Conservation (phyloP, 1,140 invertebrate species). For the Cotesia chilonis region DNA sequence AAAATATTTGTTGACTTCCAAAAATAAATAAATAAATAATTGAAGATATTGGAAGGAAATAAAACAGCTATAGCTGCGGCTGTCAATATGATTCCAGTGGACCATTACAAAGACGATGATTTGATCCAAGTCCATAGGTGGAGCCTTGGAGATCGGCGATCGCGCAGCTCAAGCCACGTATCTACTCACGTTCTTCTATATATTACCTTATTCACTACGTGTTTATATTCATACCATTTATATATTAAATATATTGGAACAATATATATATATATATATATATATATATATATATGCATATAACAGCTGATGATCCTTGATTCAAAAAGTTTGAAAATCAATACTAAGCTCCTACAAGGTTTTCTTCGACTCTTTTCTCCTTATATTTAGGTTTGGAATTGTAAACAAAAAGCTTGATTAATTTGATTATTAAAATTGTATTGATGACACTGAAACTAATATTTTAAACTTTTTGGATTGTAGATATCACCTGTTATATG, state of each 20-base stretch:
- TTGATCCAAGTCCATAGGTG: conserved; percentile 67
- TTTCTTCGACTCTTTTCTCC: conserved; percentile 8
- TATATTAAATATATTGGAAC: conserved; percentile 48
- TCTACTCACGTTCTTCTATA: conserved; percentile 67
- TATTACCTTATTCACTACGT: conserved; percentile 58
- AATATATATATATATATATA: conserved; percentile 40
- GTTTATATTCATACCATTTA: conserved; percentile 56
- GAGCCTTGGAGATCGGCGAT: conserved; percentile 63
- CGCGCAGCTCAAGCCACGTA: conserved; percentile 67
- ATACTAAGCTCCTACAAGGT: conserved; percentile 5
- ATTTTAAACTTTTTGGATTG: conserved; percentile 59
- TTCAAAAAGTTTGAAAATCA: conserved; percentile 52
- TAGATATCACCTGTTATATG: conserved; percentile 61
- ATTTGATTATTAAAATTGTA: background rate
- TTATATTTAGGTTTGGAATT: background rate
- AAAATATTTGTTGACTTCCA: background rate
- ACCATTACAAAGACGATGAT: conserved; percentile 65
- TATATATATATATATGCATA: conserved; percentile 38
- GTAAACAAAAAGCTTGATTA: background rate
- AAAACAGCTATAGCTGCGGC: conserved; percentile 61
- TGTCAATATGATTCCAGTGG: conserved; percentile 67
- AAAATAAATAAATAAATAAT: conserved; percentile 13
- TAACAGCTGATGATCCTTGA: conserved; percentile 52
- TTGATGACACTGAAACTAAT: background rate
- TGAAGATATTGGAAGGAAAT: conserved; percentile 9